A percentile compares a stretch with the other conserved stretches of the same genome.
phyloP scores from a whole-genome alignment of 2,113 vertebrate genomes.

The Trichomycterus rosablanca region DNA sequence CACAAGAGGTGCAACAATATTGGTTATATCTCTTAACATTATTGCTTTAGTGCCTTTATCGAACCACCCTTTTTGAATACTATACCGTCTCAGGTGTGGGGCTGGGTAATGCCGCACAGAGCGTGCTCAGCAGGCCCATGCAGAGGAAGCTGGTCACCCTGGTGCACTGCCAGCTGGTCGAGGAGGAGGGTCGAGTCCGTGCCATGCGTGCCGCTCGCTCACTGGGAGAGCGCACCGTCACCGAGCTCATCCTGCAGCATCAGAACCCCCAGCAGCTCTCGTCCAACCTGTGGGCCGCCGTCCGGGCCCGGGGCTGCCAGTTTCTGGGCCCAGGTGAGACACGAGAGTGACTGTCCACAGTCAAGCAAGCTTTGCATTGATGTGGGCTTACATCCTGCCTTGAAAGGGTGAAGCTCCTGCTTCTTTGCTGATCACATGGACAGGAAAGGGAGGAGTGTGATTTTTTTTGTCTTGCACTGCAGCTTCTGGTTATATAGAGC shows the following conservation, averaged over 20 bases:
- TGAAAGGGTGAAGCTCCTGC: too few species aligned
- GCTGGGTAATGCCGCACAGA: constrained; percentile 90
- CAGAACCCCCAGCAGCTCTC: constrained; percentile 97
- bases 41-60: too few species aligned
- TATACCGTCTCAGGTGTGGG: constrained; percentile 76
- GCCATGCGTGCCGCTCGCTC: constrained; percentile 96
- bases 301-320: constrained; percentile 93
- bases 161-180: constrained; percentile 95
- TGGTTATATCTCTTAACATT: too few species aligned
- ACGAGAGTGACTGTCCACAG: neutral
- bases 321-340: constrained; percentile 94
- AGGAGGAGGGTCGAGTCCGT: constrained; percentile 92
- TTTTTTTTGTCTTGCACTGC: constrained; percentile 2
- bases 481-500: too few species aligned
- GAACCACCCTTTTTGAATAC: neutral
- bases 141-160: constrained; percentile 96
- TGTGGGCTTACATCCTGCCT: too few species aligned
- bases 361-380: too few species aligned
- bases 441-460: too few species aligned
- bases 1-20: constrained; percentile 77
- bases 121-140: constrained; percentile 95
- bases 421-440: too few species aligned
- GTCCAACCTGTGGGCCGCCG: constrained; percentile 97
- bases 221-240: constrained; percentile 92
- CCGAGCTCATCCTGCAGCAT: constrained; percentile 96